Evolutionary conservation across 2,888 invertebrate species (phyloP), one percentile per base, ranked within the genome.

Genomic region (Andrena fulva): DNA sequence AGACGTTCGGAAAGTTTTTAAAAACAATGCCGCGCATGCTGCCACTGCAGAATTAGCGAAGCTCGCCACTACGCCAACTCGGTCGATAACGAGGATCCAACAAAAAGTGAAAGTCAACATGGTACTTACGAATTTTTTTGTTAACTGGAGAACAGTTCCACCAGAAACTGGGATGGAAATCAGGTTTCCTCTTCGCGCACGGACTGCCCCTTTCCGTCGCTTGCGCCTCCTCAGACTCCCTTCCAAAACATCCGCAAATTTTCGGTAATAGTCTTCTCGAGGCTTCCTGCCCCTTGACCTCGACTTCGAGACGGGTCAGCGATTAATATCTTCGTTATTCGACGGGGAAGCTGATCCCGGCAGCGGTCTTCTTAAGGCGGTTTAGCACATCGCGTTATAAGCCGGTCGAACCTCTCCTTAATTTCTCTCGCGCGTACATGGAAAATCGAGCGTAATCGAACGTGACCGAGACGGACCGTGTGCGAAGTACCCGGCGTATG

Each of bases 121-220:
- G 0, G n/a, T 70, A 79, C 80, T 79, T 7, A 80, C 80, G 27
- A 73, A 12, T 72, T 79, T 64, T 29, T 79, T 50, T 4, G 2
- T 56, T 24, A 56, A n/a, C 68, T 68, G 12, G 4, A 31, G 35
- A 70, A 70, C n/a, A 20, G 42, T 64, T 52, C 42, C 67, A 72
- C 67, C n/a, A 8, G 8, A 4, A n/a, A 31, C 31, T 54, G 56
- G 52, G 63, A 56, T 33, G 67, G 75, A 20, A 64, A 27, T 1
- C 33, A 63, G 7, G 50, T 27, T 54, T 2, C 42, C 24, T 67
- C 74, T 20, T 59, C 31, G 33, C 10, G 16, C 27, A 33, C 42
- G n/a, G 33, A n/a, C 20, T 20, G 3, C 10, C 4, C 33, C 20
- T 66, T 48, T 64, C 29, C 20, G 16, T 50, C 54, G 50, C 52